A percentile compares a stretch with the other conserved stretches of the same genome.
Evolutionary conservation across 2,888 invertebrate species (phyloP).

Genomic region (Neocrepidodera transversa): DNA sequence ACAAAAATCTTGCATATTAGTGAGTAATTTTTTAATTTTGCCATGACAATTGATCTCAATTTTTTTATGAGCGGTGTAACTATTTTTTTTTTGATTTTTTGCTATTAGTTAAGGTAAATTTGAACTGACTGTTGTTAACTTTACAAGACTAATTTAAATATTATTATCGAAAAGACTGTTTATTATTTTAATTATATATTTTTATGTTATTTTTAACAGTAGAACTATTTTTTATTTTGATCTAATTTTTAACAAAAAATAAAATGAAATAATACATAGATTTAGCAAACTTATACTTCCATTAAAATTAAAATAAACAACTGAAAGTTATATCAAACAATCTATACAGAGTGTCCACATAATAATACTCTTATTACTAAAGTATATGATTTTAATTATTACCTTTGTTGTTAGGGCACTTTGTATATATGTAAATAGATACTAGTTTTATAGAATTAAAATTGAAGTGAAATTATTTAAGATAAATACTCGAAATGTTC

Average conservation of each 20-base stretch:
- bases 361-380: too few relatives aligned
- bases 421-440: too few relatives aligned
- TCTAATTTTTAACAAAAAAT: background rate
- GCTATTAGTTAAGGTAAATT: too few relatives aligned
- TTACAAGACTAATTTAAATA: constrained; percentile 5
- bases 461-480: too few relatives aligned
- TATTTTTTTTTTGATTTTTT: too few relatives aligned
- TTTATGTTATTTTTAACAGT: background rate
- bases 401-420: too few relatives aligned
- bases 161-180: constrained; percentile 13
- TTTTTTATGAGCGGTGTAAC: too few relatives aligned
- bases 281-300: constrained; percentile 6
- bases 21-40: background rate
- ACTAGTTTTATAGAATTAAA: too few relatives aligned
- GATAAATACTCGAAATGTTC: constrained; percentile 14
- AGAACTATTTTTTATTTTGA: background rate
- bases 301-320: background rate
- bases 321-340: background rate
- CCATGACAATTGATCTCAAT: constrained; percentile 30
- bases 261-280: background rate
- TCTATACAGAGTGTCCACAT: background rate
- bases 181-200: constrained; percentile 2
- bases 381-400: too few relatives aligned
- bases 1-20: too few relatives aligned
- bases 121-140: constrained; percentile 13